phyloP scores from a whole-genome alignment of 2,888 invertebrate genomes.

The Tenodera sinensis region DNA sequence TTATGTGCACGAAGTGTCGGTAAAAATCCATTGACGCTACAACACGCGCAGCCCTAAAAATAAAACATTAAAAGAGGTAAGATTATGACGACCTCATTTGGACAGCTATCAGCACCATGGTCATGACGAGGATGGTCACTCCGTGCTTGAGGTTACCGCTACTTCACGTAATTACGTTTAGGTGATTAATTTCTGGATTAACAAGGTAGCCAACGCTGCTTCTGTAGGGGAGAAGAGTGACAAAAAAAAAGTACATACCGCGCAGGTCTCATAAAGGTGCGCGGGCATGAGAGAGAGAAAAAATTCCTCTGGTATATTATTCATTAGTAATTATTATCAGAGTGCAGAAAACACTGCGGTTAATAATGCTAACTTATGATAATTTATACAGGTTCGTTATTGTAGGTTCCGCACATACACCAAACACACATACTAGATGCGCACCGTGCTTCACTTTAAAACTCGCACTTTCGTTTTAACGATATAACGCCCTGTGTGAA shows the following conservation, averaged over 20 bases:
- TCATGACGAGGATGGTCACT: background rate
- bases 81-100: background rate
- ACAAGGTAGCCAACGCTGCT: conserved; percentile 1
- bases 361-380: conserved; percentile 18
- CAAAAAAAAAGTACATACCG: background rate
- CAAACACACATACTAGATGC: background rate
- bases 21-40: background rate
- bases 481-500: background rate
- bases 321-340: conserved; percentile 15
- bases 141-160: background rate
- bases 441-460: background rate
- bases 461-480: background rate
- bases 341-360: background rate
- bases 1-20: background rate
- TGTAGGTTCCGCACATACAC: background rate
- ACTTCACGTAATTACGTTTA: conserved; percentile 10
- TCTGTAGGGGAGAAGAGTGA: background rate
- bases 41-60: background rate
- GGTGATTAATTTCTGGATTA: conserved; percentile 15
- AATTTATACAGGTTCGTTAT: conserved; percentile 11
- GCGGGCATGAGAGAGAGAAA: background rate
- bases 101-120: background rate
- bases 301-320: conserved; percentile 7
- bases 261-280: background rate
- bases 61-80: background rate